These are phyloP conservation scores for Neoaliturus tenellus DNA, from an alignment of 2,888 invertebrate species.

Conservation along the genomic window DNA sequence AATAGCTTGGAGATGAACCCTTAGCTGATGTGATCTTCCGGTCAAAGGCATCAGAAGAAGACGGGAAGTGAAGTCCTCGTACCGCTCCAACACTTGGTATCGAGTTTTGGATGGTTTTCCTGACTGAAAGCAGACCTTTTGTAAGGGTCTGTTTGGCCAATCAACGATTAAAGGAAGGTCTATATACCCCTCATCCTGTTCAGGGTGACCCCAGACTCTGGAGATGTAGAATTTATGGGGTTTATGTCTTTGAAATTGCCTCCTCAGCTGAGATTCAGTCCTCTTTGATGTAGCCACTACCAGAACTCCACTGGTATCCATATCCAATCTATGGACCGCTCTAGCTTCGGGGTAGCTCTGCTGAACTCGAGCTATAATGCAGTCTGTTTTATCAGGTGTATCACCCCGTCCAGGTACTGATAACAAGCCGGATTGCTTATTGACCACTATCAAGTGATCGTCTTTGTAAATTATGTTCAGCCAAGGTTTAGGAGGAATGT, in stretches of 20 bases:
- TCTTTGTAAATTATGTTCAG: neutral
- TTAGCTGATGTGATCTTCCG: neutral
- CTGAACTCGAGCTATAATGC: neutral
- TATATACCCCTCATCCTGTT: neutral
- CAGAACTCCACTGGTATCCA: neutral
- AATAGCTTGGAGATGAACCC: neutral
- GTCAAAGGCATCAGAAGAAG: neutral
- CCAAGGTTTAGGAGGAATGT: neutral
- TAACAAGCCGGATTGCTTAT: neutral
- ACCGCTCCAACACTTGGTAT: neutral
- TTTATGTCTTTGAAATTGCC: neutral
- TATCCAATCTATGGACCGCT: neutral
- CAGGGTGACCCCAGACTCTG: neutral
- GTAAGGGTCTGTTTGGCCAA: neutral
- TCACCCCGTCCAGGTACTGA: neutral
- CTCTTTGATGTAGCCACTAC: neutral
- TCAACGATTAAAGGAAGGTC: neutral
- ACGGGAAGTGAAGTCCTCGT: neutral
- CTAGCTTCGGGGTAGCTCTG: neutral
- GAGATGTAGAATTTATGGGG: neutral
- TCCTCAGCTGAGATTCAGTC: neutral
- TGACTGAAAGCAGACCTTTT: neutral
- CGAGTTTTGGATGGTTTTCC: neutral
- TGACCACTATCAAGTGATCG: neutral
- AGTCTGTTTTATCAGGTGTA: neutral